Conservation (phyloP, 2,797 vertebrate species). For the Orestias chungarensis region DNA sequence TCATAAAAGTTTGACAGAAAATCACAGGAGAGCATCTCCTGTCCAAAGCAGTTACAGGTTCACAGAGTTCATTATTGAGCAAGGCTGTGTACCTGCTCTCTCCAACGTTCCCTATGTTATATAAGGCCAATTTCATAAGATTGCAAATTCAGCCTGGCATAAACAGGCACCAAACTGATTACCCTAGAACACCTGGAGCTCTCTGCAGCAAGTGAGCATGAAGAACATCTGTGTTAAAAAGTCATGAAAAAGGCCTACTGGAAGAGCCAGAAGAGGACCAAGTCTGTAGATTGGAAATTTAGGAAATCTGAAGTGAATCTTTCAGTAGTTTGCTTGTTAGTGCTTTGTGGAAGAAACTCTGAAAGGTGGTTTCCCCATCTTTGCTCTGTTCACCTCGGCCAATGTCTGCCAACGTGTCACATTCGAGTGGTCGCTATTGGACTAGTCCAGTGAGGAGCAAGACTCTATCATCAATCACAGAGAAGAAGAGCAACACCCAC, state of each 20-base stretch:
- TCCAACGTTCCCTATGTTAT: constrained; percentile 54
- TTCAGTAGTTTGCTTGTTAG: constrained; percentile 62
- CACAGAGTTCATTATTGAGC: constrained; percentile 58
- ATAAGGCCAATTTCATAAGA: constrained; percentile 65
- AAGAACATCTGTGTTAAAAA: constrained; percentile 65
- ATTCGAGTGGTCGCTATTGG: constrained; percentile 71
- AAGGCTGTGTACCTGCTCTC: constrained; percentile 33
- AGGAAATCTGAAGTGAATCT: constrained; percentile 64
- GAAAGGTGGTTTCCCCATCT: constrained; percentile 66
- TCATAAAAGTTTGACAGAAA: constrained; percentile 76
- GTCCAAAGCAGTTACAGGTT: constrained; percentile 66
- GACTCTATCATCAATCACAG: constrained; percentile 76
- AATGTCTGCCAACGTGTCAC: constrained; percentile 70
- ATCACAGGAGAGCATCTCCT: constrained; percentile 68
- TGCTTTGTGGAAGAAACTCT: constrained; percentile 53
- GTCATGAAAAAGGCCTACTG: constrained; percentile 53
- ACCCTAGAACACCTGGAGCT: constrained; percentile 62
- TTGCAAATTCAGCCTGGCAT: constrained; percentile 63
- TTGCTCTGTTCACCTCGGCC: constrained; percentile 76
- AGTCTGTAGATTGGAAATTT: constrained; percentile 29
- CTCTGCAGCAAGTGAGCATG: constrained; percentile 51
- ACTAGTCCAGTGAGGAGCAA: constrained; percentile 70
- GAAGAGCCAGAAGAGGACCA: constrained; percentile 29
- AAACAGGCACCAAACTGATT: constrained; percentile 64
- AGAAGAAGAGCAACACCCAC: constrained; percentile 68